phyloP scores from a whole-genome alignment of 2,888 invertebrate genomes.

The Dorcus parallelipipedus region DNA sequence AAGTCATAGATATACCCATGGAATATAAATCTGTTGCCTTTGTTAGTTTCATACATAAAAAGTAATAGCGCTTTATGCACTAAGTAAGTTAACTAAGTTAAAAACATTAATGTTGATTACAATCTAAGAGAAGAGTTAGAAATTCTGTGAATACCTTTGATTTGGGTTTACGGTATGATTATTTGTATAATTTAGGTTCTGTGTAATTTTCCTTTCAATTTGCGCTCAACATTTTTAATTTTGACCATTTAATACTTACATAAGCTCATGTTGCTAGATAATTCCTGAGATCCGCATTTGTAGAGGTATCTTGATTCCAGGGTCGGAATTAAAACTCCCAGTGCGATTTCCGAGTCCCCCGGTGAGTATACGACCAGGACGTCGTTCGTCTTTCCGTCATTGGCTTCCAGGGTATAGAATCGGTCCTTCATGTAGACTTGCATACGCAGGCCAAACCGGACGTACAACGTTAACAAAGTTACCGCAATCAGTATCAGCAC shows the following conservation, averaged over 20 bases:
- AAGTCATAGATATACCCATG: no score
- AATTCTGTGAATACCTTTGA: no score
- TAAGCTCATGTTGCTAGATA: slow-evolving; percentile 43
- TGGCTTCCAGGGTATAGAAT: slow-evolving; percentile 49
- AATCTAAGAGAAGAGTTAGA: no score
- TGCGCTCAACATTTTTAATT: background rate
- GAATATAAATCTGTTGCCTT: no score
- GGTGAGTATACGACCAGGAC: slow-evolving; percentile 63
- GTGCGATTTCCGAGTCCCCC: slow-evolving; percentile 60
- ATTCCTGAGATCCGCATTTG: slow-evolving; percentile 56
- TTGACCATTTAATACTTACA: slow-evolving; percentile 48
- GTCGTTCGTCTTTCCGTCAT: slow-evolving; percentile 60
- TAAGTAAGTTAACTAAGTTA: no score
- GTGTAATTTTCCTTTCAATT: background rate
- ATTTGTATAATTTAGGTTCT: slow-evolving; percentile 29
- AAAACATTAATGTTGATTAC: no score
- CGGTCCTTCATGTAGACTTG: slow-evolving; percentile 52
- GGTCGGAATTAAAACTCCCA: slow-evolving; percentile 61
- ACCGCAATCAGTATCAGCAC: slow-evolving; percentile 51
- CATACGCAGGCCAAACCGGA: slow-evolving; percentile 51
- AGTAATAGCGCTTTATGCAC: no score
- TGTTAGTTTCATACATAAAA: no score
- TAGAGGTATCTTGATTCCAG: slow-evolving; percentile 63
- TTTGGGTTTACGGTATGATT: slow-evolving; percentile 17
- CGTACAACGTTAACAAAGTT: slow-evolving; percentile 54